Percentiles rank a stretch among this genome's conserved stretches.
These are phyloP conservation scores for Eristalis tenax DNA, from an alignment of 2,888 invertebrate species.

Conservation along the genomic window DNA sequence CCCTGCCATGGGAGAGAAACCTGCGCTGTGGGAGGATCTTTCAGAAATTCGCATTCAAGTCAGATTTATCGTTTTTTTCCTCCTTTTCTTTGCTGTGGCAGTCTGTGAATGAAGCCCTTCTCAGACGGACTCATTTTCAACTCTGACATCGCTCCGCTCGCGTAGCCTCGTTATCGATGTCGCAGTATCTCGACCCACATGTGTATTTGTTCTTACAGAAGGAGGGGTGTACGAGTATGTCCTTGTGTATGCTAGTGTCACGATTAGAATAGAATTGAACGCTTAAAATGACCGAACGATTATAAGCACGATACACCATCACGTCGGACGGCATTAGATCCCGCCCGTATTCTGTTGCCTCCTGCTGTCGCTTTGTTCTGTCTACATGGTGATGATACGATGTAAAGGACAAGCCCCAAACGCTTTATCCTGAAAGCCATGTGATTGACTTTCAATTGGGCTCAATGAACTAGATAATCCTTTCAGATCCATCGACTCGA, in stretches of 20 bases:
- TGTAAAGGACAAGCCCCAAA: slow-evolving; percentile 14
- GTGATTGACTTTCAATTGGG: slow-evolving; percentile 71
- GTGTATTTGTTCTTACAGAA: slow-evolving; percentile 11
- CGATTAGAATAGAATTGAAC: slow-evolving; percentile 58
- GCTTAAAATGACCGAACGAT: slow-evolving; percentile 60
- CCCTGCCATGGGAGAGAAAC: not conserved
- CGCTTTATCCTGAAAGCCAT: slow-evolving; percentile 47
- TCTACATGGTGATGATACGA: not conserved
- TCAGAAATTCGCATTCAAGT: slow-evolving; percentile 29
- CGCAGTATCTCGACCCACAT: not conserved
- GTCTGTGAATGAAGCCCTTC: not conserved
- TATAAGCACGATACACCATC: slow-evolving; percentile 37
- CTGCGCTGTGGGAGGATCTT: slow-evolving; percentile 17
- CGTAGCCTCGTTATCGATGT: not conserved
- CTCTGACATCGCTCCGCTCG: no score
- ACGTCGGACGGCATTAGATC: not conserved
- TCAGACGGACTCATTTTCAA: no score
- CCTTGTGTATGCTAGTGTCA: slow-evolving; percentile 41
- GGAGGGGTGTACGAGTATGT: not conserved
- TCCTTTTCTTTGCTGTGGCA: no score
- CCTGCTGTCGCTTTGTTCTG: not conserved
- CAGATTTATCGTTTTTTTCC: not conserved
- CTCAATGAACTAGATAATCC: slow-evolving; percentile 71
- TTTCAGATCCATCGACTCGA: slow-evolving; percentile 66
- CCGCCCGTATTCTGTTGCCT: not conserved